Base-by-base conservation (phyloP, 2,113 vertebrate species). In the Narcine bancroftii region DNA sequence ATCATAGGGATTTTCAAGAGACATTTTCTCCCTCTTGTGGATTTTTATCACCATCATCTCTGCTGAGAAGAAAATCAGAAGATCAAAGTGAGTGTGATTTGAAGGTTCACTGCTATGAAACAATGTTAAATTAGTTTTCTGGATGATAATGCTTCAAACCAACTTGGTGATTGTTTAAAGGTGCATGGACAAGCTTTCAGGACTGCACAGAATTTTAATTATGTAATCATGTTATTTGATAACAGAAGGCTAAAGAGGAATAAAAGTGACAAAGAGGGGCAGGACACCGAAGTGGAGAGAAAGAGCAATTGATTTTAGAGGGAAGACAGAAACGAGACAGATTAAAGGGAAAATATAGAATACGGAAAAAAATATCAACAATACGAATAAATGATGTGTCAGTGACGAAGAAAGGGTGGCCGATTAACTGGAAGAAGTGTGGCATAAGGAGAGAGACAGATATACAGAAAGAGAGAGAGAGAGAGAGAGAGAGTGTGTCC, bases 291-390 rank as follows among this genome's bases (percentile, higher is more conserved):
- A 42, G 65, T 47, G 42, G 39, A 33, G 26, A 69, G 39, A 53
- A 69, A 91, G 89, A 6, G 79, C 29, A 47, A 47, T 69, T 69
- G 42, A 91, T 89, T 66, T 65, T 89, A 91, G n/a, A 69, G 50
- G 83, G n/a, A 85, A 92, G 65, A 92, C 63, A 93, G 92, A 92
- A 77, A 83, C 72, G 93, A 56, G 71, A 93, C 93, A 63, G 0
- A 92, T 92, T 66, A 81, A 93, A 93, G 85, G 71, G 92, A 92
- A 87, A 15, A 87, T 92, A 89, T 89, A 85, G 92, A 50, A 73
- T 92, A 33, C n/a, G 92, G 94, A 95, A 94, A 94, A 93, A 93
- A 77, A 93, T 93, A 94, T 92, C 36, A 69, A 50, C 65, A 93
- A 63, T 93, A 93, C 63, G 94, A 92, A 92, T 72, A 92, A 76